Evolutionary conservation across 2,888 invertebrate genomes (phyloP), one percentile per base, ranked within the genome.

Genomic region (Asteroscopus sphinx): DNA sequence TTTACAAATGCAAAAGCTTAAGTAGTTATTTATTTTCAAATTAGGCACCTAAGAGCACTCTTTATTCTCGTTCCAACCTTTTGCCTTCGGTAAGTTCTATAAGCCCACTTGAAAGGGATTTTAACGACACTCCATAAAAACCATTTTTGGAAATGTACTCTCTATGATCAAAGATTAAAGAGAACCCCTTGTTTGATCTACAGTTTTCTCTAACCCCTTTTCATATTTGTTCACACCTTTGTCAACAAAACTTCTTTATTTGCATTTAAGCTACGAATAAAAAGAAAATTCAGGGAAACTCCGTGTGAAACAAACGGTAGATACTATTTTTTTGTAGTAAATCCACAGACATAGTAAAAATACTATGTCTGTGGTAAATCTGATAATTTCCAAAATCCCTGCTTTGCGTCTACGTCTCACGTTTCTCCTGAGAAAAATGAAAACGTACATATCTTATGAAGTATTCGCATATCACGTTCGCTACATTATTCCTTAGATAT

Each of bases 361-460:
- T n/a, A n/a, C n/a, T n/a, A n/a, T n/a, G n/a, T 48, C 36, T 36
- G 25, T 30, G 48, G 65, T 37, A 65, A 64, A 52, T 52, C 51
- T 45, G 36, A 57, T 63, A 51, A 69, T 52, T 66, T 70, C 44
- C n/a, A 42, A 63, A 70, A 65, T 58, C 71, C 45, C 51, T n/a
- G 44, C 15, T 37, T n/a, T 58, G 35, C 9, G 40, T 58, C 44
- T 48, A 30, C 40, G 45, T 48, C 47, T 65, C 48, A 58, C 52
- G 52, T 70, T 64, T 26, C 35, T 26, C 13, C 13, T 16, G 48
- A 49, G 59, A 67, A 65, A 70, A 67, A 67, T 67, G 71, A 67
- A 53, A 65, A 55, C 49, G 55, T 70, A 66, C 66, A 71, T 71
- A 58, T 74, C 66, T 74, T 70, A 74, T 70, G 71, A 71, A 70